Conservation (phyloP, 2,797 vertebrate species). For the Remorina albescens region DNA sequence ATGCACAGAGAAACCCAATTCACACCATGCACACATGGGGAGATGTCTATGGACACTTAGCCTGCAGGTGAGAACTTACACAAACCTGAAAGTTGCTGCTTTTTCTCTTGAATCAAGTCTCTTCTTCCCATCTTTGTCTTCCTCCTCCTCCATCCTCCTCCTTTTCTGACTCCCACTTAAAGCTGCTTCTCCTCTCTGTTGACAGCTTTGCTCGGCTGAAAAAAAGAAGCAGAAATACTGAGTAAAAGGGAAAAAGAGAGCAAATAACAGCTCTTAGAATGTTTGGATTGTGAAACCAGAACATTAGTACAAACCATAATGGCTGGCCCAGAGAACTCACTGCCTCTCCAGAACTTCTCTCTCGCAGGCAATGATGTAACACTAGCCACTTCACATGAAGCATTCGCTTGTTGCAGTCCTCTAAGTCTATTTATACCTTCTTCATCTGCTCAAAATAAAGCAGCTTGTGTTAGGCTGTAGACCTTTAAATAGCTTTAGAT, state of each 20-base stretch:
- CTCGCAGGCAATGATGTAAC: slow-evolving; percentile 87
- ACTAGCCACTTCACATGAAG: slow-evolving; percentile 87
- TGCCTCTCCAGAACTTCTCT: slow-evolving; percentile 82
- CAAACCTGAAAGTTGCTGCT: slow-evolving; percentile 10
- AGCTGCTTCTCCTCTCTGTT: slow-evolving; percentile 77
- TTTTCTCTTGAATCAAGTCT: slow-evolving; percentile 21
- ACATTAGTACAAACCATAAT: slow-evolving; percentile 90
- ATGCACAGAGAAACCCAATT: neutral
- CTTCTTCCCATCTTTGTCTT: slow-evolving; percentile 37
- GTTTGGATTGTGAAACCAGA: slow-evolving; percentile 89
- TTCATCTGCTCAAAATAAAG: slow-evolving; percentile 84
- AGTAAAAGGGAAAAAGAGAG: slow-evolving; percentile 83
- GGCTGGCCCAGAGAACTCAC: slow-evolving; percentile 82
- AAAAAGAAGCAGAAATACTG: slow-evolving; percentile 82
- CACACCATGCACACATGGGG: neutral
- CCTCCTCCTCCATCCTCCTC: slow-evolving; percentile 52
- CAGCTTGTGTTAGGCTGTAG: slow-evolving; percentile 81
- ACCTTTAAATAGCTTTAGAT: slow-evolving; percentile 81
- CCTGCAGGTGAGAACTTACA: slow-evolving; percentile 18
- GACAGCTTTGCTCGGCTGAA: slow-evolving; percentile 78
- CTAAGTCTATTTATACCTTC: slow-evolving; percentile 87
- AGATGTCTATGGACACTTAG: neutral
- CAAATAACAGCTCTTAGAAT: slow-evolving; percentile 88
- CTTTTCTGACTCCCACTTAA: slow-evolving; percentile 72
- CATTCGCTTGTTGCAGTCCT: slow-evolving; percentile 85